Evolutionary conservation across 2,113 vertebrate species (phyloP), one percentile per base, ranked within the genome.

Genomic region (Sebastes fasciatus): DNA sequence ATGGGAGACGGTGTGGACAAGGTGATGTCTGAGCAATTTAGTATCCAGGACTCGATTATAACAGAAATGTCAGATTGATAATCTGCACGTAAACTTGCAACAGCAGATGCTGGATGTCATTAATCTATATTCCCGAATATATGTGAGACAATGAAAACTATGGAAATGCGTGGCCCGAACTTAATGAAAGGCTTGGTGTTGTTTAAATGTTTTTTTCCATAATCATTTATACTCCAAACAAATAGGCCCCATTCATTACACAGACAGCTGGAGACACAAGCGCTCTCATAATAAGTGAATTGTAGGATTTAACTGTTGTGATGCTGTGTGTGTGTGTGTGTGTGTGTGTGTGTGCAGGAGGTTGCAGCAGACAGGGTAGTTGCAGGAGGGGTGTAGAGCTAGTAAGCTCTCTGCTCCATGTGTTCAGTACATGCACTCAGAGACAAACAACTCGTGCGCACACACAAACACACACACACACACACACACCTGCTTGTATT

Each of bases 341-440:
- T 77, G 42, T 74, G 65, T 77, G 49, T 83, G 40, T 61, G 62
- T 43, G 26, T 26, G 34, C 8, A 68, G 16, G 63, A 77, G 21
- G 63, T 26, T 74, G 57, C 51, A 80, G 85, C 23, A 71, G 66
- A 73, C 34, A 87, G 83, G 34, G 40, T n/a, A 63, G 67, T 12
- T 67, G 64, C 16, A 88, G 68, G 74, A 79, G 75, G 88, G 88
- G 90, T 91, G 91, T 74, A 61, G 85, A 93, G 92, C 74, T 62
- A 73, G 78, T 71, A 86, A 80, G 84, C 76, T 64, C 74, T 80
- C 83, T 86, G 82, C 68, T 73, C 68, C 69, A 81, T 88, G 75
- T 88, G 73, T 13, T 26, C 26, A 26, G 80, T 19, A 78, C 81
- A 78, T 7, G 14, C 23, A 49, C 82, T 60, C 75, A 54, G 1